phyloP scores from a whole-genome alignment of 2,888 invertebrate genomes.

The Julus scandinavius region DNA sequence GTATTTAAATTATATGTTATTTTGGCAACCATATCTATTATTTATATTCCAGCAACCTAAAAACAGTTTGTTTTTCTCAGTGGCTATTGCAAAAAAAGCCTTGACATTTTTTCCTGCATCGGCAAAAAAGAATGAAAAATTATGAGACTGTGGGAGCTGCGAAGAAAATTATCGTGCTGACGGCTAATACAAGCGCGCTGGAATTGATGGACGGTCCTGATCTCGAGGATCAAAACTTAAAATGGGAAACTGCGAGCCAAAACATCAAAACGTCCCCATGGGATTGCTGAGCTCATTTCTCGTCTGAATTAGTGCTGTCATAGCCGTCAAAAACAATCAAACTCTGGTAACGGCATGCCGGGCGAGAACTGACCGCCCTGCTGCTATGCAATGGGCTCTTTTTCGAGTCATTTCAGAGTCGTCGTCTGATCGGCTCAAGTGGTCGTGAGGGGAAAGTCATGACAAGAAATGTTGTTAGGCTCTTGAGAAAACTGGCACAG shows the following conservation, averaged over 20 bases:
- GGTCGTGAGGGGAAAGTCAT: conserved; percentile 24
- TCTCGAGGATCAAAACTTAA: conserved; percentile 19
- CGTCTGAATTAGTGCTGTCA: conserved; percentile 20
- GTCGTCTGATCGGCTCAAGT: conserved; percentile 9
- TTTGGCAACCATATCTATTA: too few relatives aligned
- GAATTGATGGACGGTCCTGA: conserved; percentile 25
- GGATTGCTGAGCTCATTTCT: conserved; percentile 11
- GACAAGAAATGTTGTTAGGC: conserved; percentile 28
- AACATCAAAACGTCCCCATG: neutral
- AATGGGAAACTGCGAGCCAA: neutral
- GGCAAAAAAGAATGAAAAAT: neutral
- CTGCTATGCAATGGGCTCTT: neutral
- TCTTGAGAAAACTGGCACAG: conserved; percentile 29
- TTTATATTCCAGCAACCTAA: too few relatives aligned
- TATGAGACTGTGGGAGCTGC: neutral
- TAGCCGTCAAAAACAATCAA: conserved; percentile 28
- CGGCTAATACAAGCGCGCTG: neutral
- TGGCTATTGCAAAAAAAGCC: neutral
- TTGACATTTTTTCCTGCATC: neutral
- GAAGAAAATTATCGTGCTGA: neutral
- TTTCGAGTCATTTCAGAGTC: conserved; percentile 20
- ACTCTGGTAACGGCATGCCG: neutral
- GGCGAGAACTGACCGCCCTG: neutral
- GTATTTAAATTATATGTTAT: too few relatives aligned
- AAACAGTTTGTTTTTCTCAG: neutral